Base-by-base conservation (phyloP, 2,113 vertebrate species). In the Brachyistius frenatus region DNA sequence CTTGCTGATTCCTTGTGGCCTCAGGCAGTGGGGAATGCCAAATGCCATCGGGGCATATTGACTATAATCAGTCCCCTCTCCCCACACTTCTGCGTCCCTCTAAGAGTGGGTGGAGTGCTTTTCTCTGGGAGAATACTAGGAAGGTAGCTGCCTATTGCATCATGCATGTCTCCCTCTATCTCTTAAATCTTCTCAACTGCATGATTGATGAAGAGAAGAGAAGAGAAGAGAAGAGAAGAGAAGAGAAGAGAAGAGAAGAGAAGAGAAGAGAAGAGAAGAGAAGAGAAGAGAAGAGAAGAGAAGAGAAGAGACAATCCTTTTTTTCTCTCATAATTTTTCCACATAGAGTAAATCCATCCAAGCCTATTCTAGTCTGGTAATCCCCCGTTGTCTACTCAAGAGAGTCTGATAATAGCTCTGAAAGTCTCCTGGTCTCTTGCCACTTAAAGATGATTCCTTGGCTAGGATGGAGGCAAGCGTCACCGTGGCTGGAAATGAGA, bases 401-500 rank as follows among this genome's bases (percentile, higher is more conserved):
- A 86, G 75, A 73, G 62, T 3, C 37, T 65, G 80, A 84, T 88
- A 87, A 90, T 77, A 83, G 58, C 66, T 82, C 80, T 77, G 84
- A 86, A 82, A 61, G 50, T 73, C 64, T 70, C 46, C 2, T 0
- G 5, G 64, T 78, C 58, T 82, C 56, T 39, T 46, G 63, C 44
- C 39, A 72, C 52, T 71, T 73, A 72, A 74, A 85, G 73, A 73
- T 78, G 69, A 84, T 54, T 88, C 73, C 69, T 77, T 60, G 61
- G 73, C 78, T 88, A 77, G 81, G 81, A 83, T 47, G 41, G 72
- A 66, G 66, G 75, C 71, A 66, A 89, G 85, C 78, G 62, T 92
- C 86, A 87, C 76, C 15, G 52, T 11, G 54, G 74, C 86, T 90
- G 91, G 88, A 92, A 94, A 94, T 94, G 63, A 92, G 88, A 93